These are phyloP conservation scores for Caenorhabditis becei DNA, from an alignment of 2,888 invertebrate genomes.

Conservation along the genomic window DNA sequence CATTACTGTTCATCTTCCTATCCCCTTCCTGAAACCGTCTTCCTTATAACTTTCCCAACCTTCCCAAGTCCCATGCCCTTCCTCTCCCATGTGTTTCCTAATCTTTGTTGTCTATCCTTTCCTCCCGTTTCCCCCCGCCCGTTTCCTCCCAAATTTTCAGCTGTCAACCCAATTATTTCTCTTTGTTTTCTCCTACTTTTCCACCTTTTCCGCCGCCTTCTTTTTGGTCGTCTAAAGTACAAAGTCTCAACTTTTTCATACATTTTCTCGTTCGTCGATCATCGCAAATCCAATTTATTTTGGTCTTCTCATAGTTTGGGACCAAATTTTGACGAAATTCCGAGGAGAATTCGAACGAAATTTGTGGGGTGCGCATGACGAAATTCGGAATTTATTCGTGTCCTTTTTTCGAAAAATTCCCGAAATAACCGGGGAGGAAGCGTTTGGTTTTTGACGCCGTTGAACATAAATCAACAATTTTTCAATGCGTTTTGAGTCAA, in stretches of 20 bases:
- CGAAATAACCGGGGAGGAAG: too few species aligned
- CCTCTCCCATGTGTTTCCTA: background rate
- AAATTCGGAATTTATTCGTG: background rate
- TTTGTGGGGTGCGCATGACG: background rate
- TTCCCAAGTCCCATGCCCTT: background rate
- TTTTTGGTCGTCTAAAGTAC: slow-evolving; percentile 3
- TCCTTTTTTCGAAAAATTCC: too few species aligned
- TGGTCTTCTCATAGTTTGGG: slow-evolving; percentile 14
- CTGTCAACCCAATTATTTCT: slow-evolving; percentile 48
- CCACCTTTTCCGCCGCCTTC: background rate
- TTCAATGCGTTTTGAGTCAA: too few species aligned
- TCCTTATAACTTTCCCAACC: background rate
- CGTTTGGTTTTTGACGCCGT: too few species aligned
- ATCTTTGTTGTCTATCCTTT: slow-evolving; percentile 30
- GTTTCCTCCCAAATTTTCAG: slow-evolving; percentile 22
- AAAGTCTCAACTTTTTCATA: background rate
- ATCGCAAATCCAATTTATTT: slow-evolving; percentile 27
- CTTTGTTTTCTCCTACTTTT: slow-evolving; percentile 14
- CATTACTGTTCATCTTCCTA: too few species aligned
- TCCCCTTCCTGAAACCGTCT: too few species aligned
- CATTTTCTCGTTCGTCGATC: slow-evolving; percentile 18
- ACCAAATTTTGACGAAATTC: slow-evolving; percentile 12
- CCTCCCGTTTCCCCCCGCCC: slow-evolving; percentile 10
- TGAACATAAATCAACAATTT: too few species aligned
- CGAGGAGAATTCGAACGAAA: background rate